A percentile compares a stretch with the other conserved stretches of the same genome.
phyloP scores from a whole-genome alignment of 2,113 vertebrate species.

The Urocolius indicus region DNA sequence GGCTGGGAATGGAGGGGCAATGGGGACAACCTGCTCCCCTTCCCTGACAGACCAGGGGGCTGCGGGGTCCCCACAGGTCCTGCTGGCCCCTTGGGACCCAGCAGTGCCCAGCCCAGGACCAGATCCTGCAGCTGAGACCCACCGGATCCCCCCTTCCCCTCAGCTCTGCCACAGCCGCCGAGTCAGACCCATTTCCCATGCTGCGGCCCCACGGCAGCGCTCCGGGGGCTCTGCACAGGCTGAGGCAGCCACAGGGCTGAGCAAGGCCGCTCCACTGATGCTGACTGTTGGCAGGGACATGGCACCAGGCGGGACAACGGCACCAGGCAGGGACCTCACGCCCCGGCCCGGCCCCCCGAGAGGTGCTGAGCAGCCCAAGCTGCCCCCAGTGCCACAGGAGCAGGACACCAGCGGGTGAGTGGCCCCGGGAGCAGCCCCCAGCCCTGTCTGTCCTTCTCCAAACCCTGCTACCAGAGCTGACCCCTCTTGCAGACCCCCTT shows the following conservation, averaged over 20 bases:
- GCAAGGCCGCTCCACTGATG: rapidly evolving
- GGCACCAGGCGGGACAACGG: neutral
- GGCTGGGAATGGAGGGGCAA: neutral
- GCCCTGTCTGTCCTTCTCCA: neutral
- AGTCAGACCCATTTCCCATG: neutral
- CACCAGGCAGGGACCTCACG: neutral
- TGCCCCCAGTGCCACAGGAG: constrained; percentile 20
- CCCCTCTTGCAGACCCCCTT: too few species aligned
- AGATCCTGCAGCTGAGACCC: neutral
- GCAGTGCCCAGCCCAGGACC: neutral
- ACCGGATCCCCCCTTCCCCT: rapidly evolving
- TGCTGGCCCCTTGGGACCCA: neutral
- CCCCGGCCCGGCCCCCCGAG: neutral
- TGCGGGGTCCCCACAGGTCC: neutral
- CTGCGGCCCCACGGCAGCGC: too few species aligned
- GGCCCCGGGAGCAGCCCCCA: neutral
- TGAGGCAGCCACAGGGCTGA: neutral
- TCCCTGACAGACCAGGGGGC: neutral
- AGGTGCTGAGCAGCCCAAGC: neutral
- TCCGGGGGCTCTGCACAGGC: too few species aligned
- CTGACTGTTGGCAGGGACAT: constrained; percentile 47
- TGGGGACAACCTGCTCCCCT: neutral
- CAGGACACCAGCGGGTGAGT: neutral
- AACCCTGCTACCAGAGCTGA: rapidly evolving
- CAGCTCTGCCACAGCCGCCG: neutral